Percentiles rank a stretch among this genome's conserved stretches.
phyloP scores from a whole-genome alignment of 2,113 vertebrate genomes.

The Podarcis muralis region DNA sequence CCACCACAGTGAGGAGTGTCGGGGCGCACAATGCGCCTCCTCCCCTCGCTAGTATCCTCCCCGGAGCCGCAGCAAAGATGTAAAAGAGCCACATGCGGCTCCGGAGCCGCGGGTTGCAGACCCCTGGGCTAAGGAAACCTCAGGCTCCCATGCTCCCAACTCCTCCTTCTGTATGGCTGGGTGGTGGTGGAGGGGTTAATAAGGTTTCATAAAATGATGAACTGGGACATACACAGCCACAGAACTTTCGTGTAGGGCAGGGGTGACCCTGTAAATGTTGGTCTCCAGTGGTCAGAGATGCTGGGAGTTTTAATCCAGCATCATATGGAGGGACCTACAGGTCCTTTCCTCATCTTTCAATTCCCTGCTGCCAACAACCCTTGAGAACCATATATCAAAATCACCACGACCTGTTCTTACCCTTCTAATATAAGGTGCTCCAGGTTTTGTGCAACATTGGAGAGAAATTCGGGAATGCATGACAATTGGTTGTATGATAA shows the following conservation, averaged over 20 bases:
- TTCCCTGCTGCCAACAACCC: not conserved
- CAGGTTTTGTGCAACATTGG: slow-evolving; percentile 72
- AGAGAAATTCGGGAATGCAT: slow-evolving; percentile 77
- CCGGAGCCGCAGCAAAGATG: no score
- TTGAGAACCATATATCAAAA: not conserved
- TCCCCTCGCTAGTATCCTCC: no score
- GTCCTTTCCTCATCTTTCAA: not conserved
- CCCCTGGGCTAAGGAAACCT: no score
- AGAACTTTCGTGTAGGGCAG: not conserved
- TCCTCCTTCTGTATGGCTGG: not conserved
- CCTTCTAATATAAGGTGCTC: slow-evolving; percentile 91
- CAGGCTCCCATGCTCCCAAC: not conserved
- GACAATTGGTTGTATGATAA: slow-evolving; percentile 89
- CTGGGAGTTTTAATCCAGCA: not conserved
- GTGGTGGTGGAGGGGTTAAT: no score
- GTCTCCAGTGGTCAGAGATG: not conserved
- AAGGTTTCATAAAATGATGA: not conserved
- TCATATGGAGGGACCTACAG: not conserved
- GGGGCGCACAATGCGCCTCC: no score
- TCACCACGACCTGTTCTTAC: slow-evolving; percentile 68
- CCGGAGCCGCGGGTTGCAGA: no score
- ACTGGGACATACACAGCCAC: not conserved
- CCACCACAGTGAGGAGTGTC: no score
- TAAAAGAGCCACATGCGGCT: no score
- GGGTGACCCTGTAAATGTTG: not conserved